phyloP scores from a whole-genome alignment of 2,797 vertebrate genomes.

The Oreochromis mossambicus region DNA sequence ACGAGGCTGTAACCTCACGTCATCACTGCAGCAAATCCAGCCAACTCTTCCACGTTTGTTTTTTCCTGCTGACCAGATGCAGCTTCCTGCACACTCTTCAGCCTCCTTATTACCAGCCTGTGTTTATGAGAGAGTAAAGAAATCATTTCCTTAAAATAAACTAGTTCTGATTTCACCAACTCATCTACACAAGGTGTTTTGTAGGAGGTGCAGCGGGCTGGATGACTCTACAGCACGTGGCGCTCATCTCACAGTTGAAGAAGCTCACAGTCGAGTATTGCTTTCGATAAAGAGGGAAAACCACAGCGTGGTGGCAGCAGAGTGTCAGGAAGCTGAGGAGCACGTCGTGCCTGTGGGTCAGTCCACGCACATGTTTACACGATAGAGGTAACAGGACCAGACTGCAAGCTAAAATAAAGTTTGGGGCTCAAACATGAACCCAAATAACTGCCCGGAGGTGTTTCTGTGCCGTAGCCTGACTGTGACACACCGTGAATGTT shows the following conservation, averaged over 20 bases:
- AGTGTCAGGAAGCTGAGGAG: not conserved
- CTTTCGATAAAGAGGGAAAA: not conserved
- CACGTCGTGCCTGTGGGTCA: not conserved
- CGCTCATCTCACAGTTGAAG: not conserved
- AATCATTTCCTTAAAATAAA: no score
- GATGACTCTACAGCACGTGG: not conserved
- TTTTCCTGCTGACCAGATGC: no score
- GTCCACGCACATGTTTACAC: not conserved
- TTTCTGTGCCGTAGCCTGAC: not conserved
- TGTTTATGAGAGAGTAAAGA: not conserved
- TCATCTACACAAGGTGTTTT: not conserved
- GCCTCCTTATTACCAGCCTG: accelerated
- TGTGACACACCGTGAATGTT: not conserved
- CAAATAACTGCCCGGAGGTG: not conserved
- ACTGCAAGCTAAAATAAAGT: not conserved
- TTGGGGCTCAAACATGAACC: not conserved
- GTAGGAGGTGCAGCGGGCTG: not conserved
- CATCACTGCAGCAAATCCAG: no score
- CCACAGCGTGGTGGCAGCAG: not conserved
- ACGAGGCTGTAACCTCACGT: no score
- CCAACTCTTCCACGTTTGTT: no score
- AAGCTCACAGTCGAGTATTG: not conserved
- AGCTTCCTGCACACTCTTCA: no score
- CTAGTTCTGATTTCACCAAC: no score
- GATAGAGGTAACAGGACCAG: not conserved